Evolutionary conservation across 2,113 vertebrate genomes (phyloP).

Genomic region (Cyphomyrus discorhynchus): DNA sequence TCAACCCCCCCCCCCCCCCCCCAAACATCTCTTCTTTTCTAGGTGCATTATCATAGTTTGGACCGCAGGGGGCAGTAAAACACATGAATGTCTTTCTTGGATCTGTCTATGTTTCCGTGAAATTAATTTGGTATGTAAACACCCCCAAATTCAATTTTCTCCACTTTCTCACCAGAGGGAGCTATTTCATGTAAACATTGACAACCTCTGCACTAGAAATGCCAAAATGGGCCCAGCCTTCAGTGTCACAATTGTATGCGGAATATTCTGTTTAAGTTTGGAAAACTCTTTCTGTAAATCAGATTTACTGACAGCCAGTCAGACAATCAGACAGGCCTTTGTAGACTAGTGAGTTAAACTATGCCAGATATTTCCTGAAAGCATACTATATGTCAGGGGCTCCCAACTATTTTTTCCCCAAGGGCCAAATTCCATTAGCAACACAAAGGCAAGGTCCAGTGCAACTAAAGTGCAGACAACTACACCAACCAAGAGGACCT

Average conservation of each 20-base stretch:
- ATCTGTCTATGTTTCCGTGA: not conserved
- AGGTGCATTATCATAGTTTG: not conserved
- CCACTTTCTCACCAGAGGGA: not conserved
- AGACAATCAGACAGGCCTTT: not conserved
- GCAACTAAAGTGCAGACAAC: not conserved
- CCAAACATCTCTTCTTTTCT: not conserved
- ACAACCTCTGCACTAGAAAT: not conserved
- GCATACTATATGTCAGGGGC: not conserved
- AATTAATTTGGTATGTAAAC: not conserved
- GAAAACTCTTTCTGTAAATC: not conserved
- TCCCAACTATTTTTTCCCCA: not conserved
- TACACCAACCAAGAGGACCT: too few relatives aligned
- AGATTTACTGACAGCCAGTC: not conserved
- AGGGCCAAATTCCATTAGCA: not conserved
- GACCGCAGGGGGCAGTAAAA: not conserved
- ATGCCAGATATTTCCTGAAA: not conserved
- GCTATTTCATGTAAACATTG: not conserved
- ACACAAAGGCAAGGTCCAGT: not conserved
- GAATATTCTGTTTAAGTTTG: not conserved
- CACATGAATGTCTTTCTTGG: not conserved
- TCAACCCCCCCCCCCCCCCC: too few relatives aligned
- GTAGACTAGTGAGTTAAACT: not conserved
- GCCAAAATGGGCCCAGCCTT: not conserved
- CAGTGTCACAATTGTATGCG: not conserved
- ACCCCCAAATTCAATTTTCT: not conserved